Percentiles rank a stretch among this genome's conserved stretches.
Evolutionary conservation across 2,797 vertebrate genomes (phyloP).

Genomic region (Caiman crocodilus): DNA sequence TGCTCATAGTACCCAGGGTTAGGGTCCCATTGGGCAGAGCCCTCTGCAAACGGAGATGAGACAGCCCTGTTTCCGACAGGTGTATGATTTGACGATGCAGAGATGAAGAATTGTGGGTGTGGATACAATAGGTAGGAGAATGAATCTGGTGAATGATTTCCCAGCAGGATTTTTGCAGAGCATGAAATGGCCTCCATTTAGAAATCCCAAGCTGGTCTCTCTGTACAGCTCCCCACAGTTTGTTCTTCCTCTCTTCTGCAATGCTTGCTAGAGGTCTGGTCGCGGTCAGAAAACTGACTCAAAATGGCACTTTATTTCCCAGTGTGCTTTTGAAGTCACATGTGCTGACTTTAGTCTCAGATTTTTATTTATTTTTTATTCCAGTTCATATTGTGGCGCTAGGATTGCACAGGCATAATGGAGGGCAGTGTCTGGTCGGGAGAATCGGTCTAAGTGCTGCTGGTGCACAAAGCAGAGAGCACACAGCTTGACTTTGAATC

Average conservation of each 20-base stretch:
- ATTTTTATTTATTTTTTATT: constrained; percentile 3
- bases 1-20: not conserved
- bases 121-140: not conserved
- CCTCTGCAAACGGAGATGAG: not conserved
- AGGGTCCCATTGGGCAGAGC: not conserved
- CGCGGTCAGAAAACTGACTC: constrained; percentile 22
- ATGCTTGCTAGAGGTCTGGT: not conserved
- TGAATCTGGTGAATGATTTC: not conserved
- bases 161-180: not conserved
- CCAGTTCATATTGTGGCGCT: not conserved
- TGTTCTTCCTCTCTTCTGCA: not conserved
- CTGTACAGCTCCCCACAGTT: not conserved
- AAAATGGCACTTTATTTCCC: not conserved
- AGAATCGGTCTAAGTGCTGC: not conserved
- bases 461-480: accelerated
- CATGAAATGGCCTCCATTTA: not conserved
- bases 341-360: not conserved
- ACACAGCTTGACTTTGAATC: not conserved
- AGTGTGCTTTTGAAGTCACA: accelerated
- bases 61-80: not conserved
- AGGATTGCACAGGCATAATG: not conserved
- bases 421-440: constrained; percentile 36
- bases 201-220: not conserved
- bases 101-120: not conserved
- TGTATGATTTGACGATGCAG: not conserved